Base-by-base conservation (phyloP, 2,113 vertebrate genomes). In the Tauraco erythrolophus region DNA sequence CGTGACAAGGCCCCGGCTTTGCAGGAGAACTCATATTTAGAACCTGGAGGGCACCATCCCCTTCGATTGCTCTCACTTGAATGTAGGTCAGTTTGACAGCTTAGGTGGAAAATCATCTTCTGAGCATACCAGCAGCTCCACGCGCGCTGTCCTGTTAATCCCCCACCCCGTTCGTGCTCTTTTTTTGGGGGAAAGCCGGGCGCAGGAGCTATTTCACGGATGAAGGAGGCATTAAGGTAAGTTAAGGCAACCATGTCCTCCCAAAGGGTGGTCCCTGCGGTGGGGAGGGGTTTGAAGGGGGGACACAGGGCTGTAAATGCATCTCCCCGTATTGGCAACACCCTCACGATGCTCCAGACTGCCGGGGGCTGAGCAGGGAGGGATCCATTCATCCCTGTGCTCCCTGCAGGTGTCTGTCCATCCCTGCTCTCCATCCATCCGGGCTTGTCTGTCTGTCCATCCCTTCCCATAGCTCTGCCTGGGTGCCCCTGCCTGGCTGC, bases 61-160 rank as follows among this genome's bases (percentile, higher is more conserved):
- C 84, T 94, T 90, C 11, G 17, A 84, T 96, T 94, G 92, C 93
- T 71, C 74, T 83, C 92, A 79, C 87, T 84, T n/a, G 89, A 84
- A 96, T 93, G 89, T 96, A 96, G 96, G 96, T 94, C 84, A 50
- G 77, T 77, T 48, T 89, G 92, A 88, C 96, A 96, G 96, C 94
- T 95, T 94, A 81, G 92, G 95, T 97, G 95, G 93, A 96, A 95
- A 96, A 95, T 43, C 85, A 72, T 72, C 91, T 41, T 35, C n/a
- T 1, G 77, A 57, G 75, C 0, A 0, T 19, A 28, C 81, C 0
- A 3, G 35, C 33, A 57, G 37, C 85, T 58, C 71, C 1, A 2
- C 1, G 4, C 39, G 75, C 37, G 0, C 77, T 33, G 60, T 27
- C 51, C 72, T 66, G 43, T 7, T 81, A 56, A 87, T 91, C 60